Conservation (phyloP, 2,797 vertebrate species). For the Sebastolobus alascanus region DNA sequence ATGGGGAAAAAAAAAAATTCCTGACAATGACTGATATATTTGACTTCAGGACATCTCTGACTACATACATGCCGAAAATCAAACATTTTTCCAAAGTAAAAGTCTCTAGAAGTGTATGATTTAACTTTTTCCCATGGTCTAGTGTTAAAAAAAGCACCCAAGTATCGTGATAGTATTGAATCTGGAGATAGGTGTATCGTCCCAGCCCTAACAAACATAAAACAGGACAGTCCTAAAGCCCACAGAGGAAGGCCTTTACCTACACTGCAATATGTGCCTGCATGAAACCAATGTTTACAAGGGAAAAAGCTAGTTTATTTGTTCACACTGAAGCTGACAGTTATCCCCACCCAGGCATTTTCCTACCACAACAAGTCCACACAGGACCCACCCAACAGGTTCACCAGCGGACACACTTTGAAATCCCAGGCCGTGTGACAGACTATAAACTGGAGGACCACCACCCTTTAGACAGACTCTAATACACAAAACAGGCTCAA, state of each 20-base stretch:
- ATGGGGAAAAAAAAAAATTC: no score
- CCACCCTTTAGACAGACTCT: slow-evolving; percentile 26
- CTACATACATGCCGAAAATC: no score
- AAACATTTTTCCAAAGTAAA: no score
- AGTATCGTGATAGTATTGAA: no score
- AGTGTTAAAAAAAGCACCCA: no score
- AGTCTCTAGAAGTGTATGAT: no score
- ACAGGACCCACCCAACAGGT: slow-evolving; percentile 82
- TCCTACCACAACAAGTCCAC: slow-evolving; percentile 71
- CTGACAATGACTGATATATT: no score
- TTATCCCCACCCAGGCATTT: slow-evolving; percentile 73
- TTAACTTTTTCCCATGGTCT: no score
- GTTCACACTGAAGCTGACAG: slow-evolving; percentile 58
- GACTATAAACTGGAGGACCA: slow-evolving; percentile 40
- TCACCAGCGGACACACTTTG: slow-evolving; percentile 42
- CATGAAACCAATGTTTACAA: slow-evolving; percentile 45
- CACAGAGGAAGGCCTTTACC: slow-evolving; percentile 5
- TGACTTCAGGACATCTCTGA: no score
- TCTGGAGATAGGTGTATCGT: no score
- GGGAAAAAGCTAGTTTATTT: slow-evolving; percentile 20
- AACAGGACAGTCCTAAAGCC: slow-evolving; percentile 6
- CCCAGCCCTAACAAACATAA: no score
- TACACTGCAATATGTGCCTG: not conserved
- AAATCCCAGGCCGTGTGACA: slow-evolving; percentile 19
- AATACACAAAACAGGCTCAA: slow-evolving; percentile 30